phyloP scores from a whole-genome alignment of 2,797 vertebrate species.

The Pseudochaenichthys georgianus region DNA sequence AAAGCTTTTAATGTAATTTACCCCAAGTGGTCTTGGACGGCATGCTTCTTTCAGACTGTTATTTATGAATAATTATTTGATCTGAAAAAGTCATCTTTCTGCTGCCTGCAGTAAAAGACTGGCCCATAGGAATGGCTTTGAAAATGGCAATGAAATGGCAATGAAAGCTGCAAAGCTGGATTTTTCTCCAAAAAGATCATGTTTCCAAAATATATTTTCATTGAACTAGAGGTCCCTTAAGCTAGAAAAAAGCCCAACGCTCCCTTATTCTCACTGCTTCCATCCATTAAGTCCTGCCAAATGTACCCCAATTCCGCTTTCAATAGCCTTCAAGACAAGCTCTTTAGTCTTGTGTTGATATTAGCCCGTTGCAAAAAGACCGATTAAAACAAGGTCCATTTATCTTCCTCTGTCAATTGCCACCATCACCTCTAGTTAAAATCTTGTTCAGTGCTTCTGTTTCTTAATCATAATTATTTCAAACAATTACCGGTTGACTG shows the following conservation, averaged over 20 bases:
- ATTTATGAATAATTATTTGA: conserved; percentile 53
- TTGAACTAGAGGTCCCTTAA: conserved; percentile 13
- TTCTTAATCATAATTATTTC: conserved; percentile 54
- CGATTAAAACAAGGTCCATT: conserved; percentile 13
- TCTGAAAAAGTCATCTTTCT: conserved; percentile 46
- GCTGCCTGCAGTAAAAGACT: conserved; percentile 24
- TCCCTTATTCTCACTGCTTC: conserved; percentile 30
- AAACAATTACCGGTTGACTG: conserved; percentile 60
- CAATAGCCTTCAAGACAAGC: conserved; percentile 19
- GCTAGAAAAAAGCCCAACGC: conserved; percentile 10
- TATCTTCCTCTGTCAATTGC: conserved; percentile 30
- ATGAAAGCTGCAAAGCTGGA: conserved; percentile 24
- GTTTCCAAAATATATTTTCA: conserved; percentile 47
- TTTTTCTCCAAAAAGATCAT: conserved; percentile 33
- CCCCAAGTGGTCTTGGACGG: background rate
- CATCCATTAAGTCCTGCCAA: conserved; percentile 42
- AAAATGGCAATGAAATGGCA: too few relatives aligned
- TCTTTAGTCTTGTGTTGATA: conserved; percentile 56
- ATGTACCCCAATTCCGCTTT: conserved; percentile 43
- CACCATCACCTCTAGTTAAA: conserved; percentile 44
- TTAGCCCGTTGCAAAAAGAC: conserved; percentile 27
- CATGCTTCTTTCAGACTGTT: conserved; percentile 42
- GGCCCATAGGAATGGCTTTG: conserved; percentile 31
- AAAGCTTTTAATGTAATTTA: conserved; percentile 35
- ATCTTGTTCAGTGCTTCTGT: conserved; percentile 21